These are phyloP conservation scores for Brachionus plicatilis DNA, from an alignment of 1,140 invertebrate species.

Conservation along the genomic window DNA sequence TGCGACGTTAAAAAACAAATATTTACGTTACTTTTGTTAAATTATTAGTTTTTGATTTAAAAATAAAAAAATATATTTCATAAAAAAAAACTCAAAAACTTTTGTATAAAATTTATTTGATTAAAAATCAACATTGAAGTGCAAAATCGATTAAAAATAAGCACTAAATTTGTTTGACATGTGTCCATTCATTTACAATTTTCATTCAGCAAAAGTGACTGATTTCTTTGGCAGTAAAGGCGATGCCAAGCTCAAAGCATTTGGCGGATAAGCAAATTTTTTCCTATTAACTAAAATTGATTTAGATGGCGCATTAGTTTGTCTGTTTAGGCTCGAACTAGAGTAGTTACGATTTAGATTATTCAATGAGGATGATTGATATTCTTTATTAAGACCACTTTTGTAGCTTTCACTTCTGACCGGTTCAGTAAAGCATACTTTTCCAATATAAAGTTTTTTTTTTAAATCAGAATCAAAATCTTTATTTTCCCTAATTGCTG, in stretches of 20 bases:
- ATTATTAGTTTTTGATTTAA: no score
- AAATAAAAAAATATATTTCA: no score
- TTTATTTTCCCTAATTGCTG: not conserved
- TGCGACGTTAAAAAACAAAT: no score
- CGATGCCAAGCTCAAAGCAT: not conserved
- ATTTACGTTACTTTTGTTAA: no score
- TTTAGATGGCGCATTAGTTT: not conserved
- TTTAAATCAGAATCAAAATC: not conserved
- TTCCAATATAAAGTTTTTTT: not conserved
- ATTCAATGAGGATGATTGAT: not conserved
- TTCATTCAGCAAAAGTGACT: slow-evolving; percentile 10
- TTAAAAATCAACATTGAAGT: not conserved
- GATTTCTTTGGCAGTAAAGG: not conserved
- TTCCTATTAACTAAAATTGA: slow-evolving; percentile 14
- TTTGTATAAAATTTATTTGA: not conserved
- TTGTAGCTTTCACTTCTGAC: not conserved
- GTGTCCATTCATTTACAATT: not conserved
- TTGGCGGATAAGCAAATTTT: slow-evolving; percentile 16
- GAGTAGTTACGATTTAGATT: not conserved
- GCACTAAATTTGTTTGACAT: not conserved
- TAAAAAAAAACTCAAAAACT: no score
- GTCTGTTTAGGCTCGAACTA: not conserved
- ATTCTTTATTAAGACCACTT: not conserved
- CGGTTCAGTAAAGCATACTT: not conserved
- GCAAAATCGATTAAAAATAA: not conserved